Evolutionary conservation across 1,140 invertebrate species (phyloP), one percentile per base, ranked within the genome.

Genomic region (Meloidogyne chitwoodi): DNA sequence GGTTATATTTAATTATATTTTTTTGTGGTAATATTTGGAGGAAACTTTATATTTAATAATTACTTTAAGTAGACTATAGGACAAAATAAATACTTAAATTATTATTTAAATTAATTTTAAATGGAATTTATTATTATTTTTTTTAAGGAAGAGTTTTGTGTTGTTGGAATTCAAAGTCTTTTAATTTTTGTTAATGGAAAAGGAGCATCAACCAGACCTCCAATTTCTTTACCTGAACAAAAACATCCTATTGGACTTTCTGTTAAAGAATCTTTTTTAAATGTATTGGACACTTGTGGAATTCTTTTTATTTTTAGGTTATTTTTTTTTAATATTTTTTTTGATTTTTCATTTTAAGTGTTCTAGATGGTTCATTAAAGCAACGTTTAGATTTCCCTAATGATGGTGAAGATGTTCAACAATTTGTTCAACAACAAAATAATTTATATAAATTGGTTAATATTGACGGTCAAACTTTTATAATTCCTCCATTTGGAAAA

Each of bases 291-390:
- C 16, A 64, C 11, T n/a, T 24, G 22, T 56, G 71, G 71, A 24
- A 73, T 24, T 31, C 6, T 73, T 24, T 73, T 38, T 26, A 73
- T 73, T 73, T 73, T 73, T 26, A 73, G 56, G 71, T 72, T 11
- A n/a, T 26, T 11, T 12, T 22, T 56, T 61, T 11, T 10, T 19
- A 41, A 16, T 12, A 26, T 27, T 8, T 31, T 56, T 56, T 62
- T 63, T 31, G 19, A 41, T 48, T 61, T n/a, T 73, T 12, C 14
- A 56, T 56, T 73, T 63, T 73, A 24, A 73, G 71, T 31, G 64
- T 64, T 31, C n/a, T 38, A 24, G 71, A 73, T 38, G 41, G n/a
- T 22, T 64, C 31, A n/a, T 63, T 73, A 64, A 27, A 26, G 16
- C 71, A 73, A 63, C 12, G 56, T 16, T 29, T 73, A 5, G 24